Conservation (phyloP, 2,797 vertebrate genomes). For the Squalus acanthias region DNA sequence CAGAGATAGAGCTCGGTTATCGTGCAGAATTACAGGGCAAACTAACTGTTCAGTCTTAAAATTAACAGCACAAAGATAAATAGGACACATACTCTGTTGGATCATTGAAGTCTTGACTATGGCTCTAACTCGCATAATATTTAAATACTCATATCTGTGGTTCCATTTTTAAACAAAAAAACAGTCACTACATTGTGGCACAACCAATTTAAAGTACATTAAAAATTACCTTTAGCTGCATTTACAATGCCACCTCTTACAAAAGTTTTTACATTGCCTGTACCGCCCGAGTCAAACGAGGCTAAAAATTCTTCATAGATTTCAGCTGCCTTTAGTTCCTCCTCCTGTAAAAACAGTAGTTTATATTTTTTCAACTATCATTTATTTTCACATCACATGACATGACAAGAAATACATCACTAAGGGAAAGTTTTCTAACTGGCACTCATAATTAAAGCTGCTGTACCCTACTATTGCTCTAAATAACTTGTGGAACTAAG, state of each 20-base stretch:
- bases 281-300: constrained; percentile 64
- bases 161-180: background rate
- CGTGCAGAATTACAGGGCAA: background rate
- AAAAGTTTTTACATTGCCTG: constrained; percentile 64
- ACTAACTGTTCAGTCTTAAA: background rate
- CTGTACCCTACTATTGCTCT: background rate
- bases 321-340: constrained; percentile 72
- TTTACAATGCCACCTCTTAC: constrained; percentile 72
- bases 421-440: background rate
- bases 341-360: constrained; percentile 49
- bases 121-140: background rate
- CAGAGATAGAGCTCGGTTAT: background rate
- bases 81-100: background rate
- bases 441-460: background rate
- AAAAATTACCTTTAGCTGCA: constrained; percentile 64
- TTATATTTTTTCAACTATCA: background rate
- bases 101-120: background rate
- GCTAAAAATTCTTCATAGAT: constrained; percentile 74
- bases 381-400: background rate
- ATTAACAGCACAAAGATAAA: background rate
- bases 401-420: background rate
- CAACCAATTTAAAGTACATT: background rate
- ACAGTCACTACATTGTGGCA: background rate
- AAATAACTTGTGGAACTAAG: background rate
- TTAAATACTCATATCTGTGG: background rate